These are phyloP conservation scores for Thaleichthys pacificus DNA, from an alignment of 2,797 vertebrate species.

Conservation along the genomic window DNA sequence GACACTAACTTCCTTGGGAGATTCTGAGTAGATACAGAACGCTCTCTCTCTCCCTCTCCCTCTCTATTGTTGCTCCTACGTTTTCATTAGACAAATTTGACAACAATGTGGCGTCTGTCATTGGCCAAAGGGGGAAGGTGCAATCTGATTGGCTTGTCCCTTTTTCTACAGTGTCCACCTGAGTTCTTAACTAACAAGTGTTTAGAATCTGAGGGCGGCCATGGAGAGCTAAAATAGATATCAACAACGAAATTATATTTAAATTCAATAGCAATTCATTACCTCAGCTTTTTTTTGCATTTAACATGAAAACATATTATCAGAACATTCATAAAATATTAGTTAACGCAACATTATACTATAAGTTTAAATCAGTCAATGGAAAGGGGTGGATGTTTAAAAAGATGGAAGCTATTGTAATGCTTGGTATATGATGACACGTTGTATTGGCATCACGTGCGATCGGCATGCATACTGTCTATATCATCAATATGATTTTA, in stretches of 20 bases:
- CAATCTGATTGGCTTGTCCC: constrained; percentile 88
- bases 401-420: too few species aligned
- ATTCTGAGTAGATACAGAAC: constrained; percentile 84
- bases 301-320: neutral
- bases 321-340: too few species aligned
- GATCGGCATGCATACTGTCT: neutral
- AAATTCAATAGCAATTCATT: constrained; percentile 43
- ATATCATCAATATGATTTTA: neutral
- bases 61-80: constrained; percentile 94
- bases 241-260: constrained; percentile 40
- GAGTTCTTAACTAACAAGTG: constrained; percentile 84
- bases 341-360: too few species aligned
- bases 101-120: constrained; percentile 98
- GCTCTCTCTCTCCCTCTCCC: constrained; percentile 68
- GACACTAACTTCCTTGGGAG: constrained; percentile 84
- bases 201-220: constrained; percentile 77
- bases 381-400: too few species aligned
- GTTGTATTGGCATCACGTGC: neutral
- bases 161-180: constrained; percentile 88
- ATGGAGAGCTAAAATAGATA: constrained; percentile 73
- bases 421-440: neutral
- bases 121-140: constrained; percentile 88
- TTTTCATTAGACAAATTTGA: constrained; percentile 98
- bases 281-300: neutral
- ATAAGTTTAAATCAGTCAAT: too few species aligned